phyloP scores from a whole-genome alignment of 1,140 invertebrate species.

The Heterodera carotae region DNA sequence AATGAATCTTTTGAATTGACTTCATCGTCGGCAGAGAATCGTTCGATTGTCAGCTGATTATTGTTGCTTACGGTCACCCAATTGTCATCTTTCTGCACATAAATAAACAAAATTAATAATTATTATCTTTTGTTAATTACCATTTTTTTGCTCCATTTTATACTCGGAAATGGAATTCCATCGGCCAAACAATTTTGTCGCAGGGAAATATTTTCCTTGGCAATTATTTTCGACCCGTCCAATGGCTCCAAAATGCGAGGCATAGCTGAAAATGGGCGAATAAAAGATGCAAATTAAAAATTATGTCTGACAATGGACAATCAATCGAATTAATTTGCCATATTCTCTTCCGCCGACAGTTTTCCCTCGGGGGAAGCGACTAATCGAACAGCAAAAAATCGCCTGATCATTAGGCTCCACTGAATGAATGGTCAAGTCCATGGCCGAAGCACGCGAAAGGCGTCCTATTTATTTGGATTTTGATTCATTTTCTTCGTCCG shows the following conservation, averaged over 20 bases:
- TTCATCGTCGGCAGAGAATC: background rate
- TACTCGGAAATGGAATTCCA: background rate
- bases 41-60: background rate
- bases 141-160: constrained; percentile 12
- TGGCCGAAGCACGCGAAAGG: constrained; percentile 44
- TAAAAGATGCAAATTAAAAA: background rate
- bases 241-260: constrained; percentile 1
- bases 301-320: constrained; percentile 44
- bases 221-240: background rate
- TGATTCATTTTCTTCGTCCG: background rate
- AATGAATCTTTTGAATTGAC: constrained; percentile 1
- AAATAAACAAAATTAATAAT: background rate
- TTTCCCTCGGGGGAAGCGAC: constrained; percentile 34
- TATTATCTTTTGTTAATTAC: background rate
- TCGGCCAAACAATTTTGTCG: constrained; percentile 5
- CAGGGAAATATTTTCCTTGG: background rate
- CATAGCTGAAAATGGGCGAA: background rate
- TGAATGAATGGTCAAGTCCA: constrained; percentile 55
- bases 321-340: constrained; percentile 40
- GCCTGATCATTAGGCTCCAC: constrained; percentile 44
- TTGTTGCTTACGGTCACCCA: background rate
- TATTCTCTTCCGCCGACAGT: constrained; percentile 31
- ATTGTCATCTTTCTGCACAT: background rate
- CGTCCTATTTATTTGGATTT: constrained; percentile 43
- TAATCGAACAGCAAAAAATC: constrained; percentile 49